Evolutionary conservation across 2,113 vertebrate species (phyloP), one percentile per base, ranked within the genome.

Genomic region (Myrmecobius fasciatus): DNA sequence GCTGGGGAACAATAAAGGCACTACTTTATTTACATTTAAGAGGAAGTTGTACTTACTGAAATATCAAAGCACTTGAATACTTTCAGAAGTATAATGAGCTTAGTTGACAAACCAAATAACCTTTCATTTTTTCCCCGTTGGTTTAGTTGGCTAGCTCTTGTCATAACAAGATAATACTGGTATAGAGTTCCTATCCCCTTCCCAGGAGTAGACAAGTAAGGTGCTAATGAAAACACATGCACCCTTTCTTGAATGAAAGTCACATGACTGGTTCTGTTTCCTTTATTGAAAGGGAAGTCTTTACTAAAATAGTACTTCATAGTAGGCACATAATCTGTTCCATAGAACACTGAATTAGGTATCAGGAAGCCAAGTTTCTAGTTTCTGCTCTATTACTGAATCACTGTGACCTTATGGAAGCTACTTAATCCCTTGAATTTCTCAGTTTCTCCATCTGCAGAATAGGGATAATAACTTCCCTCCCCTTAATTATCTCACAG

Each of bases 261-360:
- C 97, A 97, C 91, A 1, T 97, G 97, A 91, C 83, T 92, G 8
- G 75, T 52, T 90, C 93, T 90, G 20, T 67, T 97, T 97, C 97
- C 96, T 91, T 94, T 96, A 96, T 96, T 96, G 97, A 97, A 95
- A 97, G 97, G 95, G 95, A 98, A 97, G 94, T 97, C 92, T 98
- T 95, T 53, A 95, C 56, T 91, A 93, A 96, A 97, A 97, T 92
- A 95, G 93, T 60, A 17, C 91, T 67, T 95, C 25, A 1, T 89
- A 92, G 96, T 88, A 95, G 96, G 94, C 95, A 94, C 89, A 6
- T 51, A 28, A 53, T 31, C 83, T 89, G 92, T 53, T 51, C 28
- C 46, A 51, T 90, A 96, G 96, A 94, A 53, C 94, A 91, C 54
- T 91, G 92, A 89, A 91, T 90, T 92, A 56, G 94, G 94, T 91